Evolutionary conservation across 2,797 vertebrate species (phyloP).

Genomic region (Bradypus variegatus): DNA sequence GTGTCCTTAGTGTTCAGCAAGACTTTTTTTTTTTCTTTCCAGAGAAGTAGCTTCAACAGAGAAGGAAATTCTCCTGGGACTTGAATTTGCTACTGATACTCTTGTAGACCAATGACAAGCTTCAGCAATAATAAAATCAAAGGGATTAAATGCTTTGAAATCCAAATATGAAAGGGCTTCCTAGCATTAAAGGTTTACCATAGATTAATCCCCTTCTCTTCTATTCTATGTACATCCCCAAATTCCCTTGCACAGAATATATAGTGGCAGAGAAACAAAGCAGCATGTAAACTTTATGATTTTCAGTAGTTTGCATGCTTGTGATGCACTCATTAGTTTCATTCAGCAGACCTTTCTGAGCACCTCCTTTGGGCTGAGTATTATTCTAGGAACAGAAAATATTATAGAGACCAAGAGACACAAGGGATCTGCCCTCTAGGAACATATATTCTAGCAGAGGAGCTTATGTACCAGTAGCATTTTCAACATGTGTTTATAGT

Average conservation of each 20-base stretch:
- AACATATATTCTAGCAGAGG: neutral
- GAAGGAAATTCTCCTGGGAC: neutral
- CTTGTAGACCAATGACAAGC: neutral
- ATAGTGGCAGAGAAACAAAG: neutral
- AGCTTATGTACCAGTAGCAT: neutral
- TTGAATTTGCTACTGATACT: neutral
- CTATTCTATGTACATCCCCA: neutral
- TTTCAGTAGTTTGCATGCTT: neutral
- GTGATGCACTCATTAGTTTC: neutral
- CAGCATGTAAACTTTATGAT: neutral
- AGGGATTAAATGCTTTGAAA: slow-evolving; percentile 37
- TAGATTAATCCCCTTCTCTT: neutral
- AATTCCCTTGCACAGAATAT: neutral
- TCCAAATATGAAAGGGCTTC: neutral
- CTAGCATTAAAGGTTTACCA: neutral
- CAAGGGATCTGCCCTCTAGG: neutral
- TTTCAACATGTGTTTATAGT: neutral
- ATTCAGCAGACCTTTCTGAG: neutral
- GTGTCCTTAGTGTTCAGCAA: slow-evolving; percentile 66
- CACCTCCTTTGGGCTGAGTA: neutral
- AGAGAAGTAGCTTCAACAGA: neutral
- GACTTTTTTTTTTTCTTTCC: neutral
- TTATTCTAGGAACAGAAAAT: neutral
- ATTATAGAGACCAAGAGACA: neutral
- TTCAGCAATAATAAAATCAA: slow-evolving; percentile 18